These are phyloP conservation scores for Ctenosaura bakeri DNA, from an alignment of 2,797 vertebrate species.

Conservation along the genomic window DNA sequence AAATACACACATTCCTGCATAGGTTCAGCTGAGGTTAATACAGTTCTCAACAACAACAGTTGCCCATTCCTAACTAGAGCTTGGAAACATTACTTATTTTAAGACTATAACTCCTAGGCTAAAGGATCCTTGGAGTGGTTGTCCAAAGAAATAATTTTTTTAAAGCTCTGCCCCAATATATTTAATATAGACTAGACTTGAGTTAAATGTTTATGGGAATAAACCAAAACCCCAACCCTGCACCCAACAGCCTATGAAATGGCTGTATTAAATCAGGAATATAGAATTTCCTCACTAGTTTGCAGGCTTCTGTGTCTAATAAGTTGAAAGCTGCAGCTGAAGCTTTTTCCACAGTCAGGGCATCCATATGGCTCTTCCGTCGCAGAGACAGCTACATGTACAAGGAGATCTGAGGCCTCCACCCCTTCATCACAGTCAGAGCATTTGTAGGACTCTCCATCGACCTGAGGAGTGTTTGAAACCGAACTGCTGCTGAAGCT, in stretches of 20 bases:
- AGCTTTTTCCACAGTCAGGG: conserved; percentile 22
- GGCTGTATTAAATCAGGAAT: not conserved
- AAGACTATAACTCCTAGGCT: not conserved
- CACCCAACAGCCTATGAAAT: too few species aligned
- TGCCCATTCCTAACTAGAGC: too few species aligned
- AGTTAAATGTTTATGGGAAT: not conserved
- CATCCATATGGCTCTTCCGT: conserved; percentile 3
- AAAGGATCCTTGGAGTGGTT: not conserved
- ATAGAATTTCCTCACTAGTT: conserved; percentile 11
- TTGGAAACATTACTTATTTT: not conserved
- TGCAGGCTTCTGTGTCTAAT: conserved; percentile 26
- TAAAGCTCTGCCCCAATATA: not conserved
- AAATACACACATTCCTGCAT: too few species aligned
- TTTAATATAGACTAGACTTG: too few species aligned
- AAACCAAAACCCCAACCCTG: not conserved
- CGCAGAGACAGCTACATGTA: not conserved
- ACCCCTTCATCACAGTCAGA: not conserved
- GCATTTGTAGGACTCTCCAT: not conserved
- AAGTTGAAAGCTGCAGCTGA: conserved; percentile 22
- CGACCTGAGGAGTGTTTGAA: too few species aligned
- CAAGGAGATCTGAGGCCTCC: not conserved
- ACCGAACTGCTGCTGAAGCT: not conserved
- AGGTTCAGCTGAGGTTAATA: not conserved
- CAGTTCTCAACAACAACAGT: not conserved
- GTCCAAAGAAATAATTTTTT: not conserved